Conservation (phyloP, 2,888 invertebrate species). For the Zaprionus lineosus region DNA sequence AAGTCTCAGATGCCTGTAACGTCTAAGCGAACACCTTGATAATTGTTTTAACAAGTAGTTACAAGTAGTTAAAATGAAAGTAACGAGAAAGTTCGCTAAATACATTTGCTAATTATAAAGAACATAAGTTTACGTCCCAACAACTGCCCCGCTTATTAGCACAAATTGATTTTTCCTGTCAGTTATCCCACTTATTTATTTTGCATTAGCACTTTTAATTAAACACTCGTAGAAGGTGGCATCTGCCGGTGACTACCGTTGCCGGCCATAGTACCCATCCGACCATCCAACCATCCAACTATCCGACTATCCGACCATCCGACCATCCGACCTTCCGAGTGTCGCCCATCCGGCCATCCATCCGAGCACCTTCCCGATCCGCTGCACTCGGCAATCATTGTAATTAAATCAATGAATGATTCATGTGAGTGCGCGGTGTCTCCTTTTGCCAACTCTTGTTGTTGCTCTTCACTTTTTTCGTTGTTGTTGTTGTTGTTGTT, state of each 20-base stretch:
- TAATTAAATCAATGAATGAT: conserved; percentile 79
- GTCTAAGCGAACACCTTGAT: too few relatives aligned
- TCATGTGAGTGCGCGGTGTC: conserved; percentile 69
- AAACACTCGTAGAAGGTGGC: conserved; percentile 51
- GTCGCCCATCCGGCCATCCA: background rate
- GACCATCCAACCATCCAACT: too few relatives aligned
- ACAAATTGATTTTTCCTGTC: conserved; percentile 75
- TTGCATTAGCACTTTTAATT: conserved; percentile 78
- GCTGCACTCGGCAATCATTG: conserved; percentile 68
- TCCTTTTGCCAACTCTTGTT: conserved; percentile 22
- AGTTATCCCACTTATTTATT: conserved; percentile 65
- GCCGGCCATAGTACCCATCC: conserved; percentile 7
- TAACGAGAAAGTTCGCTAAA: conserved; percentile 3
- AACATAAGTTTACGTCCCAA: conserved; percentile 36
- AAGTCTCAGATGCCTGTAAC: too few relatives aligned
- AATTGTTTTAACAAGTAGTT: background rate
- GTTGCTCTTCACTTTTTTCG: conserved; percentile 4
- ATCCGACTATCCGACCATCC: too few relatives aligned
- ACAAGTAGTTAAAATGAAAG: background rate
- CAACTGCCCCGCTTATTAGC: conserved; percentile 61
- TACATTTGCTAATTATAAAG: conserved; percentile 23
- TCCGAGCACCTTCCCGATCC: conserved; percentile 10
- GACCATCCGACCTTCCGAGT: too few relatives aligned
- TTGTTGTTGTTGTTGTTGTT: conserved; percentile 8
- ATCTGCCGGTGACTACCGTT: conserved; percentile 23